Evolutionary conservation across 2,888 invertebrate genomes (phyloP), one percentile per base, ranked within the genome.

Genomic region (Ctenicera cuprea): DNA sequence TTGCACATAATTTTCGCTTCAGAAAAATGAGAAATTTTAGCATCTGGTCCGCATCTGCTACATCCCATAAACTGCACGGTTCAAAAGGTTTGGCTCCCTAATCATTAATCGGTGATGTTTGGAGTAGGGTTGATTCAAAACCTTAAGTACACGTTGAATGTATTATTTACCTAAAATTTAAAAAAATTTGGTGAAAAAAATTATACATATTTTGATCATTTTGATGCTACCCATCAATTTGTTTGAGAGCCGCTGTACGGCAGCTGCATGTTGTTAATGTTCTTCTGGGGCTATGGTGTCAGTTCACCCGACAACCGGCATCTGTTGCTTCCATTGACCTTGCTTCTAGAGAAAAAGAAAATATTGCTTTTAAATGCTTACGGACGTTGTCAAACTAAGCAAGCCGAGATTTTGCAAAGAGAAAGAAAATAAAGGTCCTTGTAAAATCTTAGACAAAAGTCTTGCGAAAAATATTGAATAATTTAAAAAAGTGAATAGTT

Each of bases 271-370:
- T 38, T 41, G 43, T 48, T 37, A 37, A 59, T 69, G 57, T 63
- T 68, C 73, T 37, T 68, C 69, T 65, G 48, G 68, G 73, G 37
- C 57, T 69, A 63, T 66, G 14, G 64, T 64, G 73, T 43, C 52
- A 54, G 54, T 64, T 54, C 68, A 33, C 16, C 62, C 63, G 26
- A 64, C 64, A 70, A 63, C 18, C 63, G 65, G 69, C 73, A 74
- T 69, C 73, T 74, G 73, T 74, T 74, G 73, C 73, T 74, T 74
- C 70, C 73, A 52, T 65, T 74, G 70, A 70, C 73, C 73, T 70
- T 74, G 69, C 59, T 38, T 20, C 45, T 65, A 50, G 30, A 50
- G 37, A 65, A 57, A 71, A n/a, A n/a, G n/a, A n/a, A n/a, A 30
- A 77, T 57, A 61, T 54, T 45, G 54, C 26, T 30, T 52, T 57